Base-by-base conservation (phyloP, 2,797 vertebrate species). In the Lophius americanus region DNA sequence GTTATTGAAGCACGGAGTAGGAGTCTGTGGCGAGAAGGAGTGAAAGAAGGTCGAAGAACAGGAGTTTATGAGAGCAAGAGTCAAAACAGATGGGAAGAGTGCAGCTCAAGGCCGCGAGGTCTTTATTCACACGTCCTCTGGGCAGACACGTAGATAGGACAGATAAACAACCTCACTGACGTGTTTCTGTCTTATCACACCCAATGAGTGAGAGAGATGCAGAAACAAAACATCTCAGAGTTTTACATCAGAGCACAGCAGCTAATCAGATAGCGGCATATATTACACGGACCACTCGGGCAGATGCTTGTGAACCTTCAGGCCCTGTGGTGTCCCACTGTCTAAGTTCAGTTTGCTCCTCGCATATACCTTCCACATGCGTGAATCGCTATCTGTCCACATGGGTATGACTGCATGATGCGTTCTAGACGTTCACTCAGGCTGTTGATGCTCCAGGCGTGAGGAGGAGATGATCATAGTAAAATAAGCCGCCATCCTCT, bases 61-160 rank as follows among this genome's bases (percentile, higher is more conserved):
- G 33, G 59, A 39, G 4, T 61, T 70, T 62, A 36, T 47, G 60
- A 56, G 38, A 67, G 44, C 46, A 35, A n/a, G 60, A 60, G 64
- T 70, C 64, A 64, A 73, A 78, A 61, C 75, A 76, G 68, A 74
- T 13, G 23, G 38, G 57, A 73, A 37, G 65, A 41, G 63, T 13
- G 23, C 39, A 70, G 68, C 68, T 83, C 86, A 87, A 90, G 89
- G 89, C 68, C 76, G 11, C 41, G 59, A 3, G 32, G 7, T 51
- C 33, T 74, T 6, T 3, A 23, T 46, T 70, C 60, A 2, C 14
- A 14, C 65, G 68, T 76, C 57, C 55, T 62, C 48, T 5, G 11
- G 64, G 55, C 64, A 56, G 38, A 69, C 36, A 0, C 39, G 9
- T 62, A 69, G 77, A 70, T 73, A 73, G 58, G 78, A 64, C n/a